Percentiles rank a stretch among this genome's conserved stretches.
phyloP scores from a whole-genome alignment of 2,888 invertebrate species.

The Rhimphoctona megacephalus region DNA sequence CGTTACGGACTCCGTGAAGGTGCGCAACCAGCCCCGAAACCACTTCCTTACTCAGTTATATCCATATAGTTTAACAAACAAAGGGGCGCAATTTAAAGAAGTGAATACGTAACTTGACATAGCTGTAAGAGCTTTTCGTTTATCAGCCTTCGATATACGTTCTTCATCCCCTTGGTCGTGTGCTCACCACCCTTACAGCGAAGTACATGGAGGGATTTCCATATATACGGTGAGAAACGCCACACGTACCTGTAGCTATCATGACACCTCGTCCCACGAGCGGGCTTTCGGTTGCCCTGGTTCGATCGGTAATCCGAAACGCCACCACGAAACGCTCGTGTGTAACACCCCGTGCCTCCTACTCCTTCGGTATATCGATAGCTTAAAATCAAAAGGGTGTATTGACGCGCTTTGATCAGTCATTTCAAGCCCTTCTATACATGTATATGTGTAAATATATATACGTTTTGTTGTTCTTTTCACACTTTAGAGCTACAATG shows the following conservation, averaged over 20 bases:
- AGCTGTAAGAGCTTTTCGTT: neutral
- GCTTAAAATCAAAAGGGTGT: constrained; percentile 18
- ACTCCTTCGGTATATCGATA: constrained; percentile 9
- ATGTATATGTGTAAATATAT: neutral
- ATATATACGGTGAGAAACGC: constrained; percentile 43
- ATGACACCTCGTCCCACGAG: constrained; percentile 68
- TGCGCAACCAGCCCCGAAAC: constrained; percentile 42
- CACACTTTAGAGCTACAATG: constrained; percentile 54
- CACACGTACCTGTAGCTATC: constrained; percentile 69
- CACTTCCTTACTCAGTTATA: neutral
- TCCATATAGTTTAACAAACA: neutral
- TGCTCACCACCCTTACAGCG: constrained; percentile 28
- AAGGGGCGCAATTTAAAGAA: constrained; percentile 16
- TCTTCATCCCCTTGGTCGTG: constrained; percentile 2
- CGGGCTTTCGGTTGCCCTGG: constrained; percentile 61
- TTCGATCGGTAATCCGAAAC: constrained; percentile 71
- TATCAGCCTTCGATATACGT: constrained; percentile 10
- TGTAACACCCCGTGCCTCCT: constrained; percentile 15
- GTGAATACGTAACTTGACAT: neutral
- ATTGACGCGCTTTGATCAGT: neutral
- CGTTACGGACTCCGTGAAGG: constrained; percentile 58
- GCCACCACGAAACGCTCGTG: constrained; percentile 45
- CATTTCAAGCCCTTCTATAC: neutral
- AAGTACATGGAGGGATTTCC: constrained; percentile 42
- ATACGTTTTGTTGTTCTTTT: constrained; percentile 23